phyloP scores from a whole-genome alignment of 2,888 invertebrate genomes.

The Acleris cristana region DNA sequence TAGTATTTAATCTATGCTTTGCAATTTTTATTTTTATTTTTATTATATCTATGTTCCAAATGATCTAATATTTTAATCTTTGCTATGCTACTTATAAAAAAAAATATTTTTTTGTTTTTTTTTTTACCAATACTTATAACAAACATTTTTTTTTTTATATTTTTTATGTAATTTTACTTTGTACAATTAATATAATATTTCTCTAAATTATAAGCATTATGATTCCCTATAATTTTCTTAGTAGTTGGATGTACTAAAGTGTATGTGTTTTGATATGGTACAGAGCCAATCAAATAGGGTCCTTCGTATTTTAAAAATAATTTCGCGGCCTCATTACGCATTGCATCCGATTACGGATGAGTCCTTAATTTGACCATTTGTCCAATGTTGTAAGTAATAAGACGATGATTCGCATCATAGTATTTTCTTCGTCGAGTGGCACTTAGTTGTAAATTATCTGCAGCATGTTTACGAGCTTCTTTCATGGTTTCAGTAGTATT shows the following conservation, averaged over 20 bases:
- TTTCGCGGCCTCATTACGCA: conserved; percentile 10
- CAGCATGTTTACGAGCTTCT: conserved; percentile 6
- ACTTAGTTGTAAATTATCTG: neutral
- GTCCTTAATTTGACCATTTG: conserved; percentile 21
- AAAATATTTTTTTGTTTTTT: too few species aligned
- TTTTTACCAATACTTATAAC: too few species aligned
- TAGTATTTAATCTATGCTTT: too few species aligned
- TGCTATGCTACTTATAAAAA: too few species aligned
- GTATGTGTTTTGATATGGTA: conserved; percentile 26
- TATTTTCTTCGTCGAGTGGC: neutral
- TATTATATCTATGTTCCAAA: too few species aligned
- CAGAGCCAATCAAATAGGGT: conserved; percentile 19
- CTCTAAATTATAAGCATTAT: conserved; percentile 6
- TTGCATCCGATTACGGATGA: conserved; percentile 3
- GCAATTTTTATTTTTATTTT: too few species aligned
- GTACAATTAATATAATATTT: neutral
- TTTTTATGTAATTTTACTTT: too few species aligned
- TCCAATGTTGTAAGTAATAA: conserved; percentile 21
- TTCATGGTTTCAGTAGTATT: neutral
- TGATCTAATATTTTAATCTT: too few species aligned
- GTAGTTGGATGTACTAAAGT: conserved; percentile 13
- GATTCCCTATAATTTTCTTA: neutral
- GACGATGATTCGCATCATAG: conserved; percentile 20
- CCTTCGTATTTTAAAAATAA: conserved; percentile 21
- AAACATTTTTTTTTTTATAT: too few species aligned